phyloP scores from a whole-genome alignment of 1,140 invertebrate species.

The Lepidurus apus region DNA sequence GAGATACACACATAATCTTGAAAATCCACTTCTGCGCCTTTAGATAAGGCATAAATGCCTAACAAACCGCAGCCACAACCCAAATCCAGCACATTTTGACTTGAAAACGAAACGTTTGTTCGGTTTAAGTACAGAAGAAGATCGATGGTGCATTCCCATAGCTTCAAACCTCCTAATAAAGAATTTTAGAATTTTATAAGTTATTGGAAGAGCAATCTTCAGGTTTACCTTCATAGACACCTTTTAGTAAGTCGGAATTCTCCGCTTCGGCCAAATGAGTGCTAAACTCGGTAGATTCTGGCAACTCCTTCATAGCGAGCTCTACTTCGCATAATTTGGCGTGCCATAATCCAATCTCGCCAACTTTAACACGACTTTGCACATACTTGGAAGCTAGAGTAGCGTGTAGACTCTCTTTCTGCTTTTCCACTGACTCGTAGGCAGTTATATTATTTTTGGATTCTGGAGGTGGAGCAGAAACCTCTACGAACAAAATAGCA shows the following conservation, averaged over 20 bases:
- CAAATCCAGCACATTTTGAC: constrained; percentile 65
- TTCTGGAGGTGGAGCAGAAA: too few relatives aligned
- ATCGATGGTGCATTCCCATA: constrained; percentile 83
- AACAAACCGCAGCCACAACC: constrained; percentile 80
- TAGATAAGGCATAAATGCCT: constrained; percentile 63
- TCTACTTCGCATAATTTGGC: constrained; percentile 26
- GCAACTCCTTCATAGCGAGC: neutral
- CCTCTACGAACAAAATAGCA: too few relatives aligned
- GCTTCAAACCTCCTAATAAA: constrained; percentile 68
- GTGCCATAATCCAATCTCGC: neutral
- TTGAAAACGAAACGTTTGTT: constrained; percentile 44
- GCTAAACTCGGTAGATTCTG: neutral
- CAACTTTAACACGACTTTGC: neutral
- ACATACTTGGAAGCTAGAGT: neutral
- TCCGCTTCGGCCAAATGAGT: neutral
- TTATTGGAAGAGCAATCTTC: neutral
- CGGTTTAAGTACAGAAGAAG: constrained; percentile 55
- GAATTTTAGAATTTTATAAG: constrained; percentile 37
- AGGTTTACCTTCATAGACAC: constrained; percentile 43
- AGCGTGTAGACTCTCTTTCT: neutral
- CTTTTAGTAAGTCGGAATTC: constrained; percentile 41
- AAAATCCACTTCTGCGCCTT: constrained; percentile 62
- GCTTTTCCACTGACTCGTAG: constrained; percentile 9
- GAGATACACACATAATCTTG: constrained; percentile 78
- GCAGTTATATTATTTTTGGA: neutral